Percentiles rank a stretch among this genome's conserved stretches.
Conservation (phyloP, 2,113 vertebrate genomes). For the Tiliqua scincoides region DNA sequence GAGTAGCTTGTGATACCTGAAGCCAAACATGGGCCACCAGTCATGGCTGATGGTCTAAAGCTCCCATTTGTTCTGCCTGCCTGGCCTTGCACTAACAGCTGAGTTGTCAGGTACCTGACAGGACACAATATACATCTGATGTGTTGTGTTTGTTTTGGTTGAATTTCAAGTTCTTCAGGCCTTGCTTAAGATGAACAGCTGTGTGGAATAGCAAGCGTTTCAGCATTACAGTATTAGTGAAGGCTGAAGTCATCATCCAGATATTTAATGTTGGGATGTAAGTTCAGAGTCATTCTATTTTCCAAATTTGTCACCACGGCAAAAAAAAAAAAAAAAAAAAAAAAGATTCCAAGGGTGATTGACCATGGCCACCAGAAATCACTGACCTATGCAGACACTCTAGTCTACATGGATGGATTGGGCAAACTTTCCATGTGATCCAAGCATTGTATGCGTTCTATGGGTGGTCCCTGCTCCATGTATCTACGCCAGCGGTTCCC, state of each 20-base stretch:
- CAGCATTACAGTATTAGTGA: neutral
- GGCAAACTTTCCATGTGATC: too few species aligned
- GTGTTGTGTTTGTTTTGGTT: neutral
- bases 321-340: too few species aligned
- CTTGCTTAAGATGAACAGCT: neutral
- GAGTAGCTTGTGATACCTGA: neutral
- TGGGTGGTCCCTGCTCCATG: too few species aligned
- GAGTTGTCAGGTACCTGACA: neutral
- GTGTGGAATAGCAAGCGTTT: neutral
- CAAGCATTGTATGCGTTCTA: too few species aligned
- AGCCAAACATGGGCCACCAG: neutral
- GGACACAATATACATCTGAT: neutral
- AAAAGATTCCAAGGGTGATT: neutral
- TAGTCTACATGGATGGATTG: too few species aligned
- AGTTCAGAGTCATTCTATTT: neutral
- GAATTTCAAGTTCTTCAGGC: neutral
- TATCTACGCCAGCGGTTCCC: too few species aligned
- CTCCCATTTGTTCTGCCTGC: neutral
- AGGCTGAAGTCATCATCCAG: neutral
- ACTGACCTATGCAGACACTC: neutral
- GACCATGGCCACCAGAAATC: neutral
- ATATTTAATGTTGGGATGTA: neutral
- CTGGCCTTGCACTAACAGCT: neutral
- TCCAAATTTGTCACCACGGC: neutral
- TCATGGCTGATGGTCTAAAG: neutral